Base-by-base conservation (phyloP, 35 echinoderm and acorn worm species). In the Diadema setosum region DNA sequence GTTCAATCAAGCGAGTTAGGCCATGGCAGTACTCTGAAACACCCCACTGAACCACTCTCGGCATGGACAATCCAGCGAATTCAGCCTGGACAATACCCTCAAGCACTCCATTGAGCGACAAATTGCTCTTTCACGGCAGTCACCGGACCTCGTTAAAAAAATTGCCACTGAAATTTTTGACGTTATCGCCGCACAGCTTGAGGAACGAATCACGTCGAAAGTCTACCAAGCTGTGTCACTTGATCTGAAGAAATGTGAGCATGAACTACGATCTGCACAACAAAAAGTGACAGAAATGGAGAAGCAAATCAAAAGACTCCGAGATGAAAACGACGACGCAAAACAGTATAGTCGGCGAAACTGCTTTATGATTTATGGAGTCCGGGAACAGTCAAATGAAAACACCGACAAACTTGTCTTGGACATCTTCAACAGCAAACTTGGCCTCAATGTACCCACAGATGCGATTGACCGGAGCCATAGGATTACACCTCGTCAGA, bases 331-430 rank as follows among this genome's bases (percentile, higher is more conserved):
- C 37, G 85, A 87, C 40, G 63, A 21, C 17, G 33, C 42, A 3
- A n/a, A 69, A 27, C 84, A 86, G 40, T 69, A 86, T 42, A 60
- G 46, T 30, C 26, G 57, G n/a, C 17, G 64, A n/a, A 87, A 75
- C 46, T 87, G 85, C 41, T n/a, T 87, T 5, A 35, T 59, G 15
- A 41, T 87, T 24, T 75, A 41, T 75, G 85, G 85, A 27, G 74
- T 87, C 17, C 3, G 29, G 25, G 41, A 74, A 30, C 2, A 4
- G 32, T 34, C 60, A 25, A 41, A 24, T 27, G 64, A 73, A 31
- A 63, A 60, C 16, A 87, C 85, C 15, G 65, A 87, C 44, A 60
- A 87, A 14, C 20, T 74, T 26, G 65, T 74, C 37, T 2, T 87
- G 5, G 65, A 75, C 34, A 4, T 74, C 6, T 20, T 14, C 14